phyloP scores from a whole-genome alignment of 2,113 vertebrate species.

The Lamprologus sp. region DNA sequence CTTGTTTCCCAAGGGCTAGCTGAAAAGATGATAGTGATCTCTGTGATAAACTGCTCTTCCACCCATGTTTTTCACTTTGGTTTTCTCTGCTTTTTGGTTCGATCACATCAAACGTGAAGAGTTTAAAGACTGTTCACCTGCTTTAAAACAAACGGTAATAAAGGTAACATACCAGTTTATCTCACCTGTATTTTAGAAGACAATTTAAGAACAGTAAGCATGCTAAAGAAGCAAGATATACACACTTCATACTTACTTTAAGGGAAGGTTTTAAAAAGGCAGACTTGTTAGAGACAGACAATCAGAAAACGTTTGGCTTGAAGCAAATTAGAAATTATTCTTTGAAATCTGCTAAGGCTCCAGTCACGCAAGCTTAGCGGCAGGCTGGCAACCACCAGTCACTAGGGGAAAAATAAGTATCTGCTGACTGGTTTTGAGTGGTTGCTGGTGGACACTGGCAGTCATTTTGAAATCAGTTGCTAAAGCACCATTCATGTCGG shows the following conservation, averaged over 20 bases:
- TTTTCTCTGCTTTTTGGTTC: neutral
- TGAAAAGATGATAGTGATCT: neutral
- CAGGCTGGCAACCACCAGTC: neutral
- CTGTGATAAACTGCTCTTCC: neutral
- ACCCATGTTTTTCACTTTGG: neutral
- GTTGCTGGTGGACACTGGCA: neutral
- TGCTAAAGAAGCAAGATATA: neutral
- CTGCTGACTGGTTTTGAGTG: neutral
- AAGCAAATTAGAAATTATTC: neutral
- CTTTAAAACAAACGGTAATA: neutral
- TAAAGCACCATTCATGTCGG: neutral
- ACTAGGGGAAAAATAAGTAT: neutral
- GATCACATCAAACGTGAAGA: neutral
- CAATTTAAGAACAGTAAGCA: neutral
- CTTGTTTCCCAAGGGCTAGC: neutral
- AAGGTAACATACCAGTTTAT: neutral
- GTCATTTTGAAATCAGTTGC: neutral
- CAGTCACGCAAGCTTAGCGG: neutral
- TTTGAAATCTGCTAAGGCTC: neutral
- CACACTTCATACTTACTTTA: neutral
- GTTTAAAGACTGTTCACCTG: neutral
- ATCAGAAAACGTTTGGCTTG: neutral
- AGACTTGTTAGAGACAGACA: neutral
- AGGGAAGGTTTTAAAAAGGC: neutral
- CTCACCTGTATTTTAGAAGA: neutral